Percentiles rank a stretch among this genome's conserved stretches.
phyloP scores from a whole-genome alignment of 1,140 invertebrate species.

The Chironomus striatipennis region DNA sequence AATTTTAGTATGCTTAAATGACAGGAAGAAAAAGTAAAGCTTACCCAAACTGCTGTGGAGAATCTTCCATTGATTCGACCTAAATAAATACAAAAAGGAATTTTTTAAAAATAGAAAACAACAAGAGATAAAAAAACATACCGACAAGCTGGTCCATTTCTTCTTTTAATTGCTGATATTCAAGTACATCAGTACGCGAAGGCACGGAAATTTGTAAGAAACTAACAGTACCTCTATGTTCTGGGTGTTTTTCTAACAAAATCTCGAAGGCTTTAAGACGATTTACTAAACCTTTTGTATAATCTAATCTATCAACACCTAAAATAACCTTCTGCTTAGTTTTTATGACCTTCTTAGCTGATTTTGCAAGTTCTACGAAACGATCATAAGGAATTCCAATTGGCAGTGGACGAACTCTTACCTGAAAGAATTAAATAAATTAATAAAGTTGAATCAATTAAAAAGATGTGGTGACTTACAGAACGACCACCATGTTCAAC shows the following conservation, averaged over 20 bases:
- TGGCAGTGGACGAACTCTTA: constrained; percentile 60
- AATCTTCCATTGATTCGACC: constrained; percentile 76
- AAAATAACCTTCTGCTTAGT: constrained; percentile 67
- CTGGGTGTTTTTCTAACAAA: constrained; percentile 74
- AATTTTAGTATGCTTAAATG: too few relatives aligned
- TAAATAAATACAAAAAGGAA: not conserved
- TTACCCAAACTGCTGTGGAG: constrained; percentile 72
- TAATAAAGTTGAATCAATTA: too few relatives aligned
- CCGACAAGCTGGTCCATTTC: constrained; percentile 82
- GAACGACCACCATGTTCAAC: constrained; percentile 80
- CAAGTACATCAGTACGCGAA: constrained; percentile 80
- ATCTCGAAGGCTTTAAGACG: constrained; percentile 75
- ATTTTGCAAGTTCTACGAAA: constrained; percentile 72
- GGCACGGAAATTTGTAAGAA: constrained; percentile 80
- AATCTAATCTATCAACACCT: constrained; percentile 82
- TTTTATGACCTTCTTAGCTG: constrained; percentile 61
- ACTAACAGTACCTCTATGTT: constrained; percentile 75
- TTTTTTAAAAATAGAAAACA: not conserved
- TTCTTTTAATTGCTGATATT: constrained; percentile 84
- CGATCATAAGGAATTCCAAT: constrained; percentile 83
- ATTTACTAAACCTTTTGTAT: constrained; percentile 83
- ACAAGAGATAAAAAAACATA: not conserved
- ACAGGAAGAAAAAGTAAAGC: too few relatives aligned
- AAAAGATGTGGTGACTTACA: constrained; percentile 56
- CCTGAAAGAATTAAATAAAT: too few relatives aligned